Evolutionary conservation across 2,797 vertebrate species (phyloP).

Genomic region (Tauraco hartlaubi): DNA sequence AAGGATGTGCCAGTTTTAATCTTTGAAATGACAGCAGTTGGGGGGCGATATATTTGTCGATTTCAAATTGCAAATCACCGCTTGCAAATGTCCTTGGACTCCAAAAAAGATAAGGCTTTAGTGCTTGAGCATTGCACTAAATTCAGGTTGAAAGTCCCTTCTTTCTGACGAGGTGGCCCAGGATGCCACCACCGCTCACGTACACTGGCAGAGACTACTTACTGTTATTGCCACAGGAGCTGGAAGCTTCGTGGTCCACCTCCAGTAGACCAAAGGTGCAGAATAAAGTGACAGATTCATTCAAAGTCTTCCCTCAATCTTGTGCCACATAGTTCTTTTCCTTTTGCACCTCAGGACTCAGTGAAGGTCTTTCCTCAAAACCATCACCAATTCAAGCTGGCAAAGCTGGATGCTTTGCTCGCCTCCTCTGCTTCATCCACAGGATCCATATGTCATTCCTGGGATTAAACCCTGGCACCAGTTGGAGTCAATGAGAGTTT

Average conservation of each 20-base stretch:
- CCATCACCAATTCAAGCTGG: background rate
- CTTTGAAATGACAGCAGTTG: background rate
- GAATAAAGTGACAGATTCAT: background rate
- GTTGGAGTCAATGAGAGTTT: background rate
- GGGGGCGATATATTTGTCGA: background rate
- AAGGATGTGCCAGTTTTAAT: background rate
- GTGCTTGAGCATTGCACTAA: background rate
- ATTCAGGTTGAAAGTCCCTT: background rate
- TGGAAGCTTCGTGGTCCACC: background rate
- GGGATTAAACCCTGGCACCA: slow-evolving; percentile 10
- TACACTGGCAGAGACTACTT: background rate
- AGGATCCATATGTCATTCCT: slow-evolving; percentile 23
- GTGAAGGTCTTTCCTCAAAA: background rate
- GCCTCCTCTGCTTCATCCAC: background rate
- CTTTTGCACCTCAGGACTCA: background rate
- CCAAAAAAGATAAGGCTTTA: background rate
- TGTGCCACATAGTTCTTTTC: background rate
- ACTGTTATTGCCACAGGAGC: background rate
- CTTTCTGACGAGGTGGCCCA: background rate
- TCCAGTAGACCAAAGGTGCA: background rate
- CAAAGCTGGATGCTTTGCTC: background rate
- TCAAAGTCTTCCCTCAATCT: background rate
- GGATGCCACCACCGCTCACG: background rate
- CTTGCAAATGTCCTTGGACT: background rate
- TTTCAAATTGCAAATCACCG: background rate